These are phyloP conservation scores for Sclerurus mexicanus DNA, from an alignment of 2,113 vertebrate genomes.

Conservation along the genomic window DNA sequence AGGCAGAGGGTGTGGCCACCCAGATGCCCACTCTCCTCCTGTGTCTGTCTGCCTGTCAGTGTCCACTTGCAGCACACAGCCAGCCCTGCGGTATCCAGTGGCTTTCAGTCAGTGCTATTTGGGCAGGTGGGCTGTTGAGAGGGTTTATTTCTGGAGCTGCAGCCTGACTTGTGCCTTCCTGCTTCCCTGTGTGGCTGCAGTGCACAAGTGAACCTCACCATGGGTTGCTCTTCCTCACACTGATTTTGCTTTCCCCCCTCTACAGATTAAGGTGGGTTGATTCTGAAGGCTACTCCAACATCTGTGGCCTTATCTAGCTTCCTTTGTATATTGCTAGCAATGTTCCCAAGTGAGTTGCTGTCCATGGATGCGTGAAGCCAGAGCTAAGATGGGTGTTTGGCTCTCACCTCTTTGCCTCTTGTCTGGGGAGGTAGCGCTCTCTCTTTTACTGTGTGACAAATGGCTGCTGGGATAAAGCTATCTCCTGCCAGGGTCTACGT, in stretches of 20 bases:
- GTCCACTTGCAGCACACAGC: accelerated
- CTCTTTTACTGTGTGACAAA: not conserved
- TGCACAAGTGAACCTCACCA: not conserved
- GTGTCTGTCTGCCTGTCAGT: not conserved
- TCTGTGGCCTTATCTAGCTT: not conserved
- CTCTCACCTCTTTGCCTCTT: not conserved
- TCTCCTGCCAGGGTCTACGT: not conserved
- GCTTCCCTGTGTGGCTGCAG: not conserved
- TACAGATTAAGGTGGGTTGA: not conserved
- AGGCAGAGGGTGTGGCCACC: accelerated
- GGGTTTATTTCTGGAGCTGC: not conserved
- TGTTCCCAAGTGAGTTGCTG: not conserved
- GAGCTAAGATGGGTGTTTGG: not conserved
- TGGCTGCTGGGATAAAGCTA: not conserved
- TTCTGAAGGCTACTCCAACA: not conserved
- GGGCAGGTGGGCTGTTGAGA: not conserved
- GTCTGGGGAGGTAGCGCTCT: accelerated
- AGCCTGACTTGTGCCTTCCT: not conserved
- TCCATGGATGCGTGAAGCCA: not conserved
- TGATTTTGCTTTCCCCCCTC: not conserved
- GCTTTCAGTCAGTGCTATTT: not conserved
- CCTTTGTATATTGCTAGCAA: not conserved
- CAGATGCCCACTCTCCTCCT: accelerated
- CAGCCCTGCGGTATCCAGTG: accelerated
- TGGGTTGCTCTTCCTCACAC: not conserved